Conservation (phyloP, 2,888 invertebrate species). For the Homarus gammarus region DNA sequence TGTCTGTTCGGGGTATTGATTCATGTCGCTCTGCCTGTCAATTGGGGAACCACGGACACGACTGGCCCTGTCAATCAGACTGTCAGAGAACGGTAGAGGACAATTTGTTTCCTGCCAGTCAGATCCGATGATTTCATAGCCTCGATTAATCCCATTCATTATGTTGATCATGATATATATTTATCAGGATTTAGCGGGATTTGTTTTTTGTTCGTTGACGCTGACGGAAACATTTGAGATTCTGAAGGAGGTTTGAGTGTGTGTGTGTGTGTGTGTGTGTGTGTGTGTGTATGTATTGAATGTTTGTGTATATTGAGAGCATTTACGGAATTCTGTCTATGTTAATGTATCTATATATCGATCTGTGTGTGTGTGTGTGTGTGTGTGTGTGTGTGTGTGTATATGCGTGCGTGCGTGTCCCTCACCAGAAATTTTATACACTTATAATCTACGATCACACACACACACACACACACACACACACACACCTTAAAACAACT, state of each 20-base stretch:
- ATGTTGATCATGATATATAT: not conserved
- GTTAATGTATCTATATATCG: not conserved
- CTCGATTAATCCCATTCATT: not conserved
- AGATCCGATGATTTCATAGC: not conserved
- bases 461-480: not conserved
- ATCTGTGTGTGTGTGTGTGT: slow-evolving; percentile 26
- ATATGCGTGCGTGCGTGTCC: not conserved
- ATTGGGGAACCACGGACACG: not conserved
- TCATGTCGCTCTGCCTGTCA: not conserved
- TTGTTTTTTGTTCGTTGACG: not conserved
- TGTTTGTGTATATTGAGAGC: not conserved
- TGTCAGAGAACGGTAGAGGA: not conserved
- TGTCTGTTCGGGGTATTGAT: not conserved
- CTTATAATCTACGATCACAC: not conserved
- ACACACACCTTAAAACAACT: too few relatives aligned
- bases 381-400: not conserved
- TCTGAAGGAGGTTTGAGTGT: not conserved
- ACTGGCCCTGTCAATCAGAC: not conserved
- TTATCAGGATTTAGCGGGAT: not conserved
- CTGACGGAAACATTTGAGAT: not conserved
- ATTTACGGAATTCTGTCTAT: too few relatives aligned
- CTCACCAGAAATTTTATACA: too few relatives aligned
- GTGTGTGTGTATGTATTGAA: not conserved
- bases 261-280: slow-evolving; percentile 10
- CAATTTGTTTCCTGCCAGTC: slow-evolving; percentile 3